Conservation (phyloP, 2,113 vertebrate genomes). For the Psilopsiagon aymara region DNA sequence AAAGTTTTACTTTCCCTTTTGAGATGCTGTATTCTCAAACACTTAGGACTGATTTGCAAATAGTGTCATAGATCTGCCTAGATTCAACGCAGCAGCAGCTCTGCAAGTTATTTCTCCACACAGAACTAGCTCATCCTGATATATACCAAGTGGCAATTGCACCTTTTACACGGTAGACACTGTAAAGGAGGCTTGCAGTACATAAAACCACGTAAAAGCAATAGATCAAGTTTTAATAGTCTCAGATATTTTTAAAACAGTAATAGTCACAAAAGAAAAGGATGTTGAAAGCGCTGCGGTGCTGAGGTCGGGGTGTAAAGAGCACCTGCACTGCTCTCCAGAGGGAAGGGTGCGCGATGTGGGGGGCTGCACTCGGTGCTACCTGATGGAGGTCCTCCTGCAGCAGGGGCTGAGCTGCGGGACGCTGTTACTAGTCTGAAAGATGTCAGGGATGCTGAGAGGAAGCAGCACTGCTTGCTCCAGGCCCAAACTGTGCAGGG, state of each 20-base stretch:
- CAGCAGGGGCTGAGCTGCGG: no score
- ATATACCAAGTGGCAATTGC: neutral
- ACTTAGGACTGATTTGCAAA: constrained; percentile 51
- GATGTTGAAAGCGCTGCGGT: neutral
- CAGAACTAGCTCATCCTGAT: rapidly evolving
- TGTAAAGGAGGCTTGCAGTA: neutral
- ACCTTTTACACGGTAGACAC: neutral
- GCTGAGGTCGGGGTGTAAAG: no score
- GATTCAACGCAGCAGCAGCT: neutral
- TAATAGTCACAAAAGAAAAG: neutral
- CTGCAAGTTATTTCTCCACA: neutral
- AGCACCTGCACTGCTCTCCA: neutral
- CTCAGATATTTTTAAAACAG: neutral
- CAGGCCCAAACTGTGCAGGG: no score
- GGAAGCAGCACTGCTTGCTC: no score
- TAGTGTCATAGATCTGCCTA: neutral
- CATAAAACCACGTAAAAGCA: neutral
- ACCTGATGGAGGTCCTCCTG: no score
- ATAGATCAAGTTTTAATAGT: neutral
- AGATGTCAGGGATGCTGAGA: no score
- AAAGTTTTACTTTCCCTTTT: constrained; percentile 38
- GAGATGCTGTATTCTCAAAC: constrained; percentile 18
- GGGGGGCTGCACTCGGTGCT: no score
- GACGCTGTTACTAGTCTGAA: no score
- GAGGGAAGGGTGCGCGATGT: no score